Base-by-base conservation (phyloP, 2,113 vertebrate genomes). In the Mormoops blainvillei region DNA sequence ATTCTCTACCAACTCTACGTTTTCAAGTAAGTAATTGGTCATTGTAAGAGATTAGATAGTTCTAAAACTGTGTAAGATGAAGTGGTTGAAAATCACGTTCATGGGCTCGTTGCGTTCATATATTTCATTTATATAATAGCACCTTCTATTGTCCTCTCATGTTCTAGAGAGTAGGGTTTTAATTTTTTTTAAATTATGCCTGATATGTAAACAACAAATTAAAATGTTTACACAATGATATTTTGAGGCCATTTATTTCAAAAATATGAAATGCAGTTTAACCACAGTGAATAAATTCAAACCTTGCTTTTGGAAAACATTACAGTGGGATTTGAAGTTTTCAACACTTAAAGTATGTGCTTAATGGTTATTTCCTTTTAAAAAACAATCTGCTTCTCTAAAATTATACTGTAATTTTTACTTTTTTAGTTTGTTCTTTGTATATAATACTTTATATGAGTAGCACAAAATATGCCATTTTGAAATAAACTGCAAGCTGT, bases 171-270 rank as follows among this genome's bases (percentile, higher is more conserved):
- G 38, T 85, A 85, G 45, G 7, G 31, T 67, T 93, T 90, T 97
- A 80, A 81, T 52, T 67, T 94, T 94, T 93, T 84, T 86, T 83
- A 89, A 85, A 68, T 63, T 67, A 10, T 83, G n/a, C 67, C 65
- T 68, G 81, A 81, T 61, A 61, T 78, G 20, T 45, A 86, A 89
- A 22, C 61, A 93, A 22, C 61, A 93, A 96, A 93, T 82, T 78
- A 71, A 87, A 88, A 94, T 19, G 71, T 68, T 36, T 90, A 11
- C 41, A 80, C 93, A 65, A 90, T 58, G 22, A 24, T 10, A 3
- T 26, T 95, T 38, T 4, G 19, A 0, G 93, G 89, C 38, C 19
- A 58, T 87, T 97, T 82, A 94, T 93, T 95, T 96, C 52, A 95
- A 41, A 91, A 48, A 85, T 88, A 80, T 54, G 13, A 91, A 76